Evolutionary conservation across 2,113 vertebrate genomes (phyloP).

Genomic region (Synchiropus splendidus): DNA sequence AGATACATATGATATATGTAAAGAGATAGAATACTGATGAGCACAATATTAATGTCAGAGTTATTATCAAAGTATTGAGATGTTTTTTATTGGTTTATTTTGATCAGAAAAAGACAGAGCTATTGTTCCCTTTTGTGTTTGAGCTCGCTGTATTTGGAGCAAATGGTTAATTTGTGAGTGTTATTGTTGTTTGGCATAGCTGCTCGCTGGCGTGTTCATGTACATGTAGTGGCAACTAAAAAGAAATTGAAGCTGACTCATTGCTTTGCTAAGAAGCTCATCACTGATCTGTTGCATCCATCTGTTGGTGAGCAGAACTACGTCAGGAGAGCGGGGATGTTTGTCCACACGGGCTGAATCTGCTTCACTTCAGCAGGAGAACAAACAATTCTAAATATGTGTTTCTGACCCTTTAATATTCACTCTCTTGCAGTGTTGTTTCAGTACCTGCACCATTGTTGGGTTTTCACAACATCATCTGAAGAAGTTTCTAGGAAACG

Average conservation of each 20-base stretch:
- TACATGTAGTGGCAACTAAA: constrained; percentile 40
- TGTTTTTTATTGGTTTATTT: constrained; percentile 53
- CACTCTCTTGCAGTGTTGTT: too few species aligned
- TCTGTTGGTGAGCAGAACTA: constrained; percentile 10
- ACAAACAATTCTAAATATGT: too few species aligned
- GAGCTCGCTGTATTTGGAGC: too few species aligned
- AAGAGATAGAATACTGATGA: constrained; percentile 55
- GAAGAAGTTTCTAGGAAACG: too few species aligned
- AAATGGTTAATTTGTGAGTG: too few species aligned
- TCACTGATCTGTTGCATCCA: constrained; percentile 22
- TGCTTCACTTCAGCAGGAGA: too few species aligned
- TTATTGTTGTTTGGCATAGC: constrained; percentile 18
- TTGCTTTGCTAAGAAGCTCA: constrained; percentile 14
- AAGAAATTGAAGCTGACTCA: constrained; percentile 16
- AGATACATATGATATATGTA: constrained; percentile 19
- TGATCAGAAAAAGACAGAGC: neutral
- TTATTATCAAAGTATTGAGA: constrained; percentile 53
- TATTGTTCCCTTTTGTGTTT: neutral
- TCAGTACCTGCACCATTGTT: too few species aligned
- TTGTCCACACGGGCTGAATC: neutral
- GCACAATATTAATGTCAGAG: constrained; percentile 61
- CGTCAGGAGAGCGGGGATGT: constrained; percentile 1
- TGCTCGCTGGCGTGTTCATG: constrained; percentile 36
- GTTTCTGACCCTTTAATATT: too few species aligned
- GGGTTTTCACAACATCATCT: too few species aligned